phyloP scores from a whole-genome alignment of 2,113 vertebrate genomes.

The Channa maculata region DNA sequence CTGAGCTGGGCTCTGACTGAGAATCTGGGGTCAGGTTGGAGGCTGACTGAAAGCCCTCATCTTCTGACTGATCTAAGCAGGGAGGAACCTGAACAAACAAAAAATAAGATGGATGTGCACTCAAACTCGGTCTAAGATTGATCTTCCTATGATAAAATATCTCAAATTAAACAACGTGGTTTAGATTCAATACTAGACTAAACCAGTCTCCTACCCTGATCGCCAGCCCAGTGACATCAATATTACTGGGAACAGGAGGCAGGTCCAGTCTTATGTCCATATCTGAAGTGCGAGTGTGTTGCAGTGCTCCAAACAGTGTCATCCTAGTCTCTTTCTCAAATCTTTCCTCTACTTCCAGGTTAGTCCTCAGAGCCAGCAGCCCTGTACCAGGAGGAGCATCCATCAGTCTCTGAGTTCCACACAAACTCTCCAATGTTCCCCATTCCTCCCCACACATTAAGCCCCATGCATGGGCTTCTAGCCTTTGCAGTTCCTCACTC shows the following conservation, averaged over 20 bases:
- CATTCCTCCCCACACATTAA: constrained; percentile 87
- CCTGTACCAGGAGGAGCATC: constrained; percentile 90
- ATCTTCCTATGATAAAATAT: background rate
- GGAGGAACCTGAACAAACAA: constrained; percentile 87
- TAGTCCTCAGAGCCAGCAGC: constrained; percentile 83
- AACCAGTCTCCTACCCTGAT: constrained; percentile 86
- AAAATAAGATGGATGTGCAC: background rate
- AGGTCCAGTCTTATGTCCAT: constrained; percentile 93
- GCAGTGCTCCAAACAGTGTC: constrained; percentile 93
- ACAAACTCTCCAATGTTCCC: constrained; percentile 81
- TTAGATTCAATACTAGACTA: background rate
- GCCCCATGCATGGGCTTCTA: constrained; percentile 87
- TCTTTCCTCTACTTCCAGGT: constrained; percentile 81
- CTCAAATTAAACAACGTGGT: background rate
- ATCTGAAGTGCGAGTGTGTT: constrained; percentile 91
- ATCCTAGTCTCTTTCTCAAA: constrained; percentile 92
- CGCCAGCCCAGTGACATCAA: constrained; percentile 91
- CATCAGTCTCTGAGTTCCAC: constrained; percentile 86
- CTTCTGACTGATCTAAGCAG: constrained; percentile 94
- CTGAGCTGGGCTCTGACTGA: constrained; percentile 90
- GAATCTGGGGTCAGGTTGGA: constrained; percentile 98
- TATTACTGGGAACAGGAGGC: constrained; percentile 91
- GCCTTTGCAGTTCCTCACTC: constrained; percentile 86
- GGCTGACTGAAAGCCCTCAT: constrained; percentile 97
- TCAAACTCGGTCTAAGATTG: background rate